phyloP scores from a whole-genome alignment of 2,888 invertebrate genomes.

The Philonicus albiceps region DNA sequence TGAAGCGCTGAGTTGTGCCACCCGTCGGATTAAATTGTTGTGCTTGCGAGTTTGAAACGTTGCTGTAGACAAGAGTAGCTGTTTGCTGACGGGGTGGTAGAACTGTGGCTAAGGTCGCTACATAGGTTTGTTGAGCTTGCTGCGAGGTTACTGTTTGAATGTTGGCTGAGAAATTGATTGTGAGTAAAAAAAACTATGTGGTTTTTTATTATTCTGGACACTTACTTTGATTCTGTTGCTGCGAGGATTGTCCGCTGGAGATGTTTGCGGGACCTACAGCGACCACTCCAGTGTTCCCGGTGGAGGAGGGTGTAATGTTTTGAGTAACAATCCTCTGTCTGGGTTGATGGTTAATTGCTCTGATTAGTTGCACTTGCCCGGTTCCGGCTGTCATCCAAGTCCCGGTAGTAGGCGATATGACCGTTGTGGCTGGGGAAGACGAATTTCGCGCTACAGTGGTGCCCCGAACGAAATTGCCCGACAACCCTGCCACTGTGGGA shows the following conservation, averaged over 20 bases:
- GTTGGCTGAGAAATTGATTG: not conserved
- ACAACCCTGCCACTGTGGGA: conserved; percentile 52
- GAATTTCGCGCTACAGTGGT: conserved; percentile 54
- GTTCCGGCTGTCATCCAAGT: conserved; percentile 60
- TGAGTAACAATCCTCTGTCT: conserved; percentile 61
- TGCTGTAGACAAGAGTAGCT: conserved; percentile 62
- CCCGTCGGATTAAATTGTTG: conserved; percentile 58
- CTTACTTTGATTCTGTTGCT: conserved; percentile 43
- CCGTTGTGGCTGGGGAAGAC: conserved; percentile 59
- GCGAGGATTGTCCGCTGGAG: conserved; percentile 49
- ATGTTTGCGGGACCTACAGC: conserved; percentile 50
- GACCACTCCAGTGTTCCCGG: conserved; percentile 51
- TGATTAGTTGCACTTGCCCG: conserved; percentile 60
- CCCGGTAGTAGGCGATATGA: conserved; percentile 60
- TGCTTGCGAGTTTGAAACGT: conserved; percentile 55
- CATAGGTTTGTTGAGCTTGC: conserved; percentile 57
- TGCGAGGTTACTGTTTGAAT: conserved; percentile 46
- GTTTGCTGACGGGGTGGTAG: conserved; percentile 60
- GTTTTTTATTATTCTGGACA: not conserved
- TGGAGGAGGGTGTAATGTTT: conserved; percentile 53
- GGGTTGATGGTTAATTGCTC: conserved; percentile 59
- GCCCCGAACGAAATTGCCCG: conserved; percentile 60
- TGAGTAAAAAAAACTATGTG: not conserved
- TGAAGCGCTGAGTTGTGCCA: conserved; percentile 55
- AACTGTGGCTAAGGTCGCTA: conserved; percentile 60